A percentile compares a stretch with the other conserved stretches of the same genome.
Conservation (phyloP, 2,888 invertebrate genomes). For the Metacarcinus magister region DNA sequence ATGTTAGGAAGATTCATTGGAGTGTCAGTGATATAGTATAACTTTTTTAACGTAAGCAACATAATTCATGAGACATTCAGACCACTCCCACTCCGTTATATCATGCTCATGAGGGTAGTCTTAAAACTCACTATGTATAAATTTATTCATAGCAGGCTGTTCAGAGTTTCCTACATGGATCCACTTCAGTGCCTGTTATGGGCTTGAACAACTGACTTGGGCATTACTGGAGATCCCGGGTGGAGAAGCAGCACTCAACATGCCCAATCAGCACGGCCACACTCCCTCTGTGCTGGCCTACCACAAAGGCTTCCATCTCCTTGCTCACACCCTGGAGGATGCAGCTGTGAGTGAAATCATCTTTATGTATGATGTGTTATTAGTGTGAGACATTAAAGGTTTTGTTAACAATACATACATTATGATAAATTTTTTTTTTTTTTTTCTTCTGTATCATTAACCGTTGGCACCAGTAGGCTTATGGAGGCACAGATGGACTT, state of each 20-base stretch:
- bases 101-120: background rate
- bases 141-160: conserved; percentile 54
- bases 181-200: conserved; percentile 80
- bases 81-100: background rate
- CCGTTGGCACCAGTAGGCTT: no score
- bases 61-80: background rate
- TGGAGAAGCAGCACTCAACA: conserved; percentile 70
- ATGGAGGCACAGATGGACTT: no score
- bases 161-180: conserved; percentile 75
- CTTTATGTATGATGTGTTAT: background rate
- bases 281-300: conserved; percentile 78
- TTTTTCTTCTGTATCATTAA: no score
- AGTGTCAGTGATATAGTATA: background rate
- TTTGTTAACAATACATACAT: background rate
- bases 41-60: background rate
- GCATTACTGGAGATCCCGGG: conserved; percentile 74
- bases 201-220: conserved; percentile 75
- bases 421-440: background rate
- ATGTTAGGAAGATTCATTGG: background rate
- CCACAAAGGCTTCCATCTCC: conserved; percentile 59
- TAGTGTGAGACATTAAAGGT: background rate
- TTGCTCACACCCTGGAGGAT: conserved; percentile 74
- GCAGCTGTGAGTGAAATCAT: conserved; percentile 71
- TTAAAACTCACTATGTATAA: background rate
- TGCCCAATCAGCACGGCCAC: conserved; percentile 72